phyloP scores from a whole-genome alignment of 2,797 vertebrate species.

The Gadopsis bispinosus region DNA sequence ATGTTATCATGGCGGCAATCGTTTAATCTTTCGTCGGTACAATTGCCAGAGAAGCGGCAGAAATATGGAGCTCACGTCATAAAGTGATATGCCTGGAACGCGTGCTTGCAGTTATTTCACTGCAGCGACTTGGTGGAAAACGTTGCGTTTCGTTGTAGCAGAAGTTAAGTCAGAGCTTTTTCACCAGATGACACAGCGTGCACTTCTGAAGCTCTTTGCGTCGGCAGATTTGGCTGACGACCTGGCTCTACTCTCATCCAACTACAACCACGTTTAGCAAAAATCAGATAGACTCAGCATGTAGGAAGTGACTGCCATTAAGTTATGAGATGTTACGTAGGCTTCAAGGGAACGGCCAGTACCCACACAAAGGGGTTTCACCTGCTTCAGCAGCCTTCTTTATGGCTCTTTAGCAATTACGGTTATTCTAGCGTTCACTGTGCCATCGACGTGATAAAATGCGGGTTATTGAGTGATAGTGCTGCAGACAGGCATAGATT shows the following conservation, averaged over 20 bases:
- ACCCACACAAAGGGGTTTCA: conserved; percentile 6
- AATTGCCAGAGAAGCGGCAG: background rate
- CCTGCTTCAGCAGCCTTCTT: conserved; percentile 5
- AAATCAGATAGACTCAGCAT: too few species aligned
- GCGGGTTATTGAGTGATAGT: conserved; percentile 67
- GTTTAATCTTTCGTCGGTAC: background rate
- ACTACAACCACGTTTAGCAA: too few species aligned
- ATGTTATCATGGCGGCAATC: background rate
- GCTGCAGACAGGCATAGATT: conserved; percentile 67
- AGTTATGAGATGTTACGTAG: conserved; percentile 18
- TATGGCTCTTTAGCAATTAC: conserved; percentile 33
- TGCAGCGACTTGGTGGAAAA: background rate
- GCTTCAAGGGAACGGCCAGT: conserved; percentile 19
- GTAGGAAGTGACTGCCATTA: conserved; percentile 12
- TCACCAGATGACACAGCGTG: background rate
- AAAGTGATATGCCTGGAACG: background rate
- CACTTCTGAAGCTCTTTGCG: conserved; percentile 18
- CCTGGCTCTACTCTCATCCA: too few species aligned
- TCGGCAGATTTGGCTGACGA: too few species aligned
- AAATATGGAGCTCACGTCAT: background rate
- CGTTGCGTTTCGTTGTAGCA: background rate
- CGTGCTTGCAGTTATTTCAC: background rate
- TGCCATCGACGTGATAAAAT: conserved; percentile 45
- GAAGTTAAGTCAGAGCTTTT: conserved; percentile 5
- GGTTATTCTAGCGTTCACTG: conserved; percentile 25